Conservation (phyloP, 1,140 invertebrate species). For the Drosophila tsacasi region DNA sequence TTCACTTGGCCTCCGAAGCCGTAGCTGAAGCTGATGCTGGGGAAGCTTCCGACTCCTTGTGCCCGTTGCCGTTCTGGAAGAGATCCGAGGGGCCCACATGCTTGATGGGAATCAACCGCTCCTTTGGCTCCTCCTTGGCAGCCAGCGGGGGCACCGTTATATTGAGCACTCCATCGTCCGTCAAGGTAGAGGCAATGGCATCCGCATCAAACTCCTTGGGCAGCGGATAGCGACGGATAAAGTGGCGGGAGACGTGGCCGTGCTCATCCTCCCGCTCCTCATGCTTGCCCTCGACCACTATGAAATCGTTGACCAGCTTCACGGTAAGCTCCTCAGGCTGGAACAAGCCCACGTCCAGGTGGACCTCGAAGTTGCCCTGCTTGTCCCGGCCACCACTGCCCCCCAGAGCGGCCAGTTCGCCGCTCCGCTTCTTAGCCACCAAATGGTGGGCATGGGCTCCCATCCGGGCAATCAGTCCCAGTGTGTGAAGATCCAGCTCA, state of each 20-base stretch:
- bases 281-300: conserved; percentile 90
- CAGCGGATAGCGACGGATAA: conserved; percentile 88
- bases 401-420: conserved; percentile 38
- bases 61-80: conserved; percentile 56
- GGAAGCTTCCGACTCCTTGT: conserved; percentile 73
- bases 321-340: conserved; percentile 91
- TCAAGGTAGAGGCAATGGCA: conserved; percentile 87
- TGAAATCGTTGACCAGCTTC: conserved; percentile 89
- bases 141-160: conserved; percentile 86
- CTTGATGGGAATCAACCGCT: conserved; percentile 85
- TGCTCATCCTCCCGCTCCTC: conserved; percentile 89
- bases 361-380: conserved; percentile 86
- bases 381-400: conserved; percentile 61
- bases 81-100: conserved; percentile 84
- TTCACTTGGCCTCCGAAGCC: conserved; percentile 49
- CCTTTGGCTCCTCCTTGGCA: conserved; percentile 73
- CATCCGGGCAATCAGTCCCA: conserved; percentile 75
- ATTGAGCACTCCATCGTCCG: conserved; percentile 89
- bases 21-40: conserved; percentile 13
- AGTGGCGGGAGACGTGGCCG: conserved; percentile 88
- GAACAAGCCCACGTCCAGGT: conserved; percentile 90
- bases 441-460: conserved; percentile 75
- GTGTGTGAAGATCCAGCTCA: conserved; percentile 70
- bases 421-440: conserved; percentile 61
- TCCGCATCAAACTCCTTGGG: conserved; percentile 88